Percentiles rank a stretch among this genome's conserved stretches.
These are phyloP conservation scores for Ammodytes dubius DNA, from an alignment of 2,113 vertebrate genomes.

Conservation along the genomic window DNA sequence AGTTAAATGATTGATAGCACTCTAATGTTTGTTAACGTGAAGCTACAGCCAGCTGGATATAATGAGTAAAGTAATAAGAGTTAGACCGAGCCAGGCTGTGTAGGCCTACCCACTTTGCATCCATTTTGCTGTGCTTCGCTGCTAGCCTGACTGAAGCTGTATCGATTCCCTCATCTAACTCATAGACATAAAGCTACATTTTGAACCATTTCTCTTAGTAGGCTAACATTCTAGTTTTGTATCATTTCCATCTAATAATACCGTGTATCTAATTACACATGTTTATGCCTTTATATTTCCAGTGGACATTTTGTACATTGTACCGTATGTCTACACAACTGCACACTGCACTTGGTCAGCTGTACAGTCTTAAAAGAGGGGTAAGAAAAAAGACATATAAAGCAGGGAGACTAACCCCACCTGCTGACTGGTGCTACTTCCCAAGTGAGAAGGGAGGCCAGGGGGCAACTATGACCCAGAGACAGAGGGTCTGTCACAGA, in stretches of 20 bases:
- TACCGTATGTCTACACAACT: neutral
- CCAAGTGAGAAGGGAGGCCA: constrained; percentile 55
- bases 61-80: neutral
- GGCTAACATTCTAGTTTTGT: neutral
- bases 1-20: neutral
- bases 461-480: constrained; percentile 72
- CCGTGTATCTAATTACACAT: no score
- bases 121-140: no score
- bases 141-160: neutral
- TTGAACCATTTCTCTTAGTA: no score
- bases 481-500: constrained; percentile 77
- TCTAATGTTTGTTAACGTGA: neutral
- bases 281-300: neutral
- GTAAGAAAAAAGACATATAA: constrained; percentile 39
- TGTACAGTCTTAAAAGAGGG: constrained; percentile 16
- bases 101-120: no score
- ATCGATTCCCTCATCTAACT: neutral
- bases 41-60: neutral
- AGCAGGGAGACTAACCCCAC: constrained; percentile 48
- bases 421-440: constrained; percentile 69
- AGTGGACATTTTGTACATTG: neutral
- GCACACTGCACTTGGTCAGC: constrained; percentile 21
- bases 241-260: neutral
- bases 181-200: neutral
- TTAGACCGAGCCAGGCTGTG: neutral